Base-by-base conservation (phyloP, 2,888 invertebrate species). In the Lysandra coridon region DNA sequence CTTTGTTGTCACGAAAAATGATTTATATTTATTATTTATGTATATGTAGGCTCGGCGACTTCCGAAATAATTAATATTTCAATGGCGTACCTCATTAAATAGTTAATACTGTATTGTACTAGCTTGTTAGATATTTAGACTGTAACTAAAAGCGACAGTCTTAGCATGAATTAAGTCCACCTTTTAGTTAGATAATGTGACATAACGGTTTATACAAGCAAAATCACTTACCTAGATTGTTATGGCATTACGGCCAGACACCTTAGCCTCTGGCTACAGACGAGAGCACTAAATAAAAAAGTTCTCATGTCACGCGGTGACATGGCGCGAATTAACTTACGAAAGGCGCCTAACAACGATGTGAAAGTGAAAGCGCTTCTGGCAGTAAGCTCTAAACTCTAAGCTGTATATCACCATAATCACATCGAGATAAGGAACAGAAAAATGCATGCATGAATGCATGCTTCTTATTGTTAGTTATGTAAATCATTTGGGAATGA, bases 361-460 rank as follows among this genome's bases (percentile, higher is more conserved):
- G 87, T 84, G 89, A 91, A 89, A 91, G 92, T 91, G 92, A 92
- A 91, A 92, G 91, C 83, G 79, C 79, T 83, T 80, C 73, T 69
- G 73, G 62, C 79, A 69, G 78, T 81, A 81, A 81, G 80, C 80
- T 80, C 79, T 64, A 5, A 40, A 40, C 6, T 40, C 40, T 40
- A 79, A 80, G 74, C 73, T 44, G 49, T 79, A 49, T 75, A 62
- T 79, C 73, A 75, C 57, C 33, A 57, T 53, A 30, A 14, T 53
- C 12, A 33, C 12, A 76, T 17, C 14, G 49, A 76, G 23, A 76
- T 76, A 57, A 53, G 53, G 33, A 57, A 76, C 33, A 57, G 3
- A 53, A 17, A 53, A 33, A 33, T 23, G 17, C 75, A 10, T 30
- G 30, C 75, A 10, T 30, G 30, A 44, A 76, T 76, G 12, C 30